Conservation (phyloP, 2,797 vertebrate genomes). For the Ctenochaetus hawaiiensis region DNA sequence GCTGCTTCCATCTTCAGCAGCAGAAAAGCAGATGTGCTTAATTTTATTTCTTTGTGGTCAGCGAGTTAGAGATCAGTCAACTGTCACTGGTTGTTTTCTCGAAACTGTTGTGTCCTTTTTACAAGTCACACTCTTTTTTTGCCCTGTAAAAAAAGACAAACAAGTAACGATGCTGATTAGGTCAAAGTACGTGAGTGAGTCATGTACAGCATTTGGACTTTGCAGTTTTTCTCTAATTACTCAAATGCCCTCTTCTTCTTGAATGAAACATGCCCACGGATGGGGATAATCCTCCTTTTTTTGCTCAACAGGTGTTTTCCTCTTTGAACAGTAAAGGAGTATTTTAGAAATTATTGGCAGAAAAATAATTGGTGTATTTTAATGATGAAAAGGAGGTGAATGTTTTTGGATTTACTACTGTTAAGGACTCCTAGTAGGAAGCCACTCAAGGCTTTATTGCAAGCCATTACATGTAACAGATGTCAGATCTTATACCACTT, state of each 20-base stretch:
- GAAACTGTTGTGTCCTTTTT: conserved; percentile 31
- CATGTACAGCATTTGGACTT: background rate
- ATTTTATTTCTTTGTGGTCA: conserved; percentile 24
- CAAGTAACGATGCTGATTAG: background rate
- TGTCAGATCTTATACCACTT: conserved; percentile 45
- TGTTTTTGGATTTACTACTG: background rate
- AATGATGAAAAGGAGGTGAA: background rate
- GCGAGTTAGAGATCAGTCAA: conserved; percentile 28
- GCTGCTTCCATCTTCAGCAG: too few species aligned
- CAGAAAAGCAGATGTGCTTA: too few species aligned
- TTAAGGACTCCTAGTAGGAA: conserved; percentile 1
- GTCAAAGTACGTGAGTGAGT: background rate
- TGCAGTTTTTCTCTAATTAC: background rate
- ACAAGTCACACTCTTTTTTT: conserved; percentile 29
- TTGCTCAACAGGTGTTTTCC: background rate
- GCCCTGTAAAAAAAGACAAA: conserved; percentile 17
- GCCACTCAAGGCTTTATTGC: conserved; percentile 9
- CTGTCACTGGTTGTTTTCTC: conserved; percentile 45
- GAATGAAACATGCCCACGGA: background rate
- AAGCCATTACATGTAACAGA: conserved; percentile 35
- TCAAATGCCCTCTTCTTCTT: background rate
- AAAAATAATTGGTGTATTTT: background rate
- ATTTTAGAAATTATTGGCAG: background rate
- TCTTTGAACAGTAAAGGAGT: background rate
- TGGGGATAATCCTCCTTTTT: background rate